Evolutionary conservation across 2,113 vertebrate genomes (phyloP).

Genomic region (Arenaria interpres): DNA sequence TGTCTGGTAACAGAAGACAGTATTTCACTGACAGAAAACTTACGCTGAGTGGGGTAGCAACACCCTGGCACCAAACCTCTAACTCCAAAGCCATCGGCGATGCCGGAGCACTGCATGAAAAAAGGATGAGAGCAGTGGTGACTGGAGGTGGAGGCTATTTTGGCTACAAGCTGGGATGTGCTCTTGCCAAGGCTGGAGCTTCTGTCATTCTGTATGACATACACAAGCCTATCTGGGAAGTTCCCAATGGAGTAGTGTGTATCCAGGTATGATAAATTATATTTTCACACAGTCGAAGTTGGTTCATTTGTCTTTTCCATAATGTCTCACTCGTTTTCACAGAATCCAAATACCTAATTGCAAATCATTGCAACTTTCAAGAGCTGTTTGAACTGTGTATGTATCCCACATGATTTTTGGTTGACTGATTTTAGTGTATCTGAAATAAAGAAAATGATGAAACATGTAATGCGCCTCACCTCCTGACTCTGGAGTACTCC

Average conservation of each 20-base stretch:
- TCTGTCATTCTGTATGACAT: conserved; percentile 87
- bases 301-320: neutral
- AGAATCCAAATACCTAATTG: neutral
- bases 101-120: neutral
- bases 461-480: neutral
- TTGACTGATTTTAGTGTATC: neutral
- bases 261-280: conserved; percentile 78
- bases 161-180: conserved; percentile 86
- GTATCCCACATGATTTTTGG: neutral
- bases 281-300: neutral
- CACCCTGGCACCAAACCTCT: neutral
- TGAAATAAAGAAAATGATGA: neutral
- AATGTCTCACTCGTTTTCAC: neutral
- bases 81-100: neutral
- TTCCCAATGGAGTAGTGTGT: conserved; percentile 78
- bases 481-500: neutral
- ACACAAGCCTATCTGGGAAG: conserved; percentile 76
- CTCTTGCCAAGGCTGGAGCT: conserved; percentile 79
- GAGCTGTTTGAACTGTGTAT: neutral
- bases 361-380: neutral
- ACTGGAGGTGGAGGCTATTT: conserved; percentile 92
- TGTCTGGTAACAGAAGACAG: neutral
- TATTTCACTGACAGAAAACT: conserved; percentile 28
- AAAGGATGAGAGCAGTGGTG: conserved; percentile 80
- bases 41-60: neutral